Percentiles rank a stretch among this genome's conserved stretches.
These are phyloP conservation scores for Tachyglossus aculeatus DNA, from an alignment of 2,797 vertebrate species.

Conservation along the genomic window DNA sequence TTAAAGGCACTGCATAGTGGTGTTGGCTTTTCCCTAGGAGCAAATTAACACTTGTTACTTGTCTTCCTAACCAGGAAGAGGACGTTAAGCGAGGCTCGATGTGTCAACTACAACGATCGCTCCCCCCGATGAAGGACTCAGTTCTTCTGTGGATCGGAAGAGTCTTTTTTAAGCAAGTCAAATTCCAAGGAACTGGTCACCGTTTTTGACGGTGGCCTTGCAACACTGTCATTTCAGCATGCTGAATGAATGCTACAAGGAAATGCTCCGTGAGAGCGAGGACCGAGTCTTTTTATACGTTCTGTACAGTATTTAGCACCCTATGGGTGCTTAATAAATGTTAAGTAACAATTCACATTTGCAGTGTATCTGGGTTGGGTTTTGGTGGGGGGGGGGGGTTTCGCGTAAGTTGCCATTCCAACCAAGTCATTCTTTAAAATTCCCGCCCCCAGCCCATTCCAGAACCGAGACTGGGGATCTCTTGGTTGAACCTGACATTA, in stretches of 20 bases:
- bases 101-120: background rate
- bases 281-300: background rate
- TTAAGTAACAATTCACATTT: constrained; percentile 20
- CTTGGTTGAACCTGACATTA: constrained; percentile 35
- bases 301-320: constrained; percentile 13
- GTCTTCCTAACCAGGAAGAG: constrained; percentile 67
- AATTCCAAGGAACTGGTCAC: constrained; percentile 12
- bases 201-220: background rate
- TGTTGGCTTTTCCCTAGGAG: too few species aligned
- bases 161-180: constrained; percentile 14
- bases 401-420: background rate
- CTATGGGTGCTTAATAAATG: constrained; percentile 25
- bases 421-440: constrained; percentile 35
- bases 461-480: too few species aligned
- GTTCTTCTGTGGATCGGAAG: constrained; percentile 24
- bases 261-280: background rate
- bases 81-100: constrained; percentile 53
- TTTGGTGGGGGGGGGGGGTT: too few species aligned
- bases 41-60: constrained; percentile 41
- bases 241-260: background rate
- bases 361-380: constrained; percentile 30
- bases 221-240: background rate
- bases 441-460: too few species aligned
- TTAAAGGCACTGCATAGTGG: too few species aligned
- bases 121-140: constrained; percentile 2